Percentiles rank a stretch among this genome's conserved stretches.
These are phyloP conservation scores for Morelia viridis DNA, from an alignment of 2,797 vertebrate genomes.

Conservation along the genomic window DNA sequence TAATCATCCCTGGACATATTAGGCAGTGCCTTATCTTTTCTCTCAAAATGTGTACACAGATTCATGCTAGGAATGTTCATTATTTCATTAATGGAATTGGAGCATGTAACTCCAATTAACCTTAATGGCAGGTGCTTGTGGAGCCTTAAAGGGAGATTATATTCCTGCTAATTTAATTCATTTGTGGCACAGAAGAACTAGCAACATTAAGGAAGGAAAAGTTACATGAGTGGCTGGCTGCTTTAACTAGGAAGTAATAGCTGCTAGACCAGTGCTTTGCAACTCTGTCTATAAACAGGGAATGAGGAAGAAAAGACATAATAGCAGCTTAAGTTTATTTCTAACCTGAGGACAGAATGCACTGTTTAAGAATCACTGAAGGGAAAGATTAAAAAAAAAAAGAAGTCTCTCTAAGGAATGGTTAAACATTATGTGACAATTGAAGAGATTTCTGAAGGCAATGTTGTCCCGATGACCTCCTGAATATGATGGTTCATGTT, in stretches of 20 bases:
- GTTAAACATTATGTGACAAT: not conserved
- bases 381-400: not conserved
- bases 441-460: not conserved
- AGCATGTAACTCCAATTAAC: constrained; percentile 33
- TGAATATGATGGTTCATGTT: not conserved
- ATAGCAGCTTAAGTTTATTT: not conserved
- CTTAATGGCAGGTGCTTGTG: constrained; percentile 21
- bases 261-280: not conserved
- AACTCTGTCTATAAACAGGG: not conserved
- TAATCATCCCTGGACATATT: not conserved
- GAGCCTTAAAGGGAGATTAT: constrained; percentile 6
- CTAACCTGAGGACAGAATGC: not conserved
- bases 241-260: not conserved
- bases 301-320: not conserved
- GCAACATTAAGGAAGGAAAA: constrained; percentile 1
- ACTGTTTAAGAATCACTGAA: not conserved
- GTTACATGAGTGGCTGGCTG: not conserved
- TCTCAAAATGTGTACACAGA: constrained; percentile 1
- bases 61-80: not conserved
- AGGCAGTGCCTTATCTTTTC: not conserved
- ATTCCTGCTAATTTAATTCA: constrained; percentile 35
- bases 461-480: not conserved
- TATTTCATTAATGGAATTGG: constrained; percentile 18
- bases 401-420: not conserved
- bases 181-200: not conserved